These are phyloP conservation scores for Adela reaumurella DNA, from an alignment of 2,888 invertebrate genomes.

Conservation along the genomic window DNA sequence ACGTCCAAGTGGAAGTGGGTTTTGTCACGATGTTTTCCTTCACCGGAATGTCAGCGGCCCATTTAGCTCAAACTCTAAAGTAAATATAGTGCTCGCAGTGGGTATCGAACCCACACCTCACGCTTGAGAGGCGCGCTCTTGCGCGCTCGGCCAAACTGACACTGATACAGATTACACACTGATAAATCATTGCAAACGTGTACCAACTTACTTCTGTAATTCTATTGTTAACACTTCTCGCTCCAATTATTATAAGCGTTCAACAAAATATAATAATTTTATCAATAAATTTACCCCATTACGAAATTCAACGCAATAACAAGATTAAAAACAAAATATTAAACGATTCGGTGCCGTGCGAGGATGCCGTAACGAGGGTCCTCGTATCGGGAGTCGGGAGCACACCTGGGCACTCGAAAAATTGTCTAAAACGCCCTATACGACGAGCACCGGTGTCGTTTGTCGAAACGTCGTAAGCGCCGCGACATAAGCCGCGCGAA, in stretches of 20 bases:
- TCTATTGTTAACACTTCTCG: neutral
- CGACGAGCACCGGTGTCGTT: conserved; percentile 22
- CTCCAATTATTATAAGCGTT: neutral
- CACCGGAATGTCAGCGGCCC: too few relatives aligned
- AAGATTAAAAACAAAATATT: conserved; percentile 57
- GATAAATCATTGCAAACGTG: too few relatives aligned
- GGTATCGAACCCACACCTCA: too few relatives aligned
- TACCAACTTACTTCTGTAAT: too few relatives aligned
- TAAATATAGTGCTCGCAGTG: too few relatives aligned
- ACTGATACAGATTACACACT: too few relatives aligned
- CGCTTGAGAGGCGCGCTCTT: too few relatives aligned
- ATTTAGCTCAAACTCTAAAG: too few relatives aligned
- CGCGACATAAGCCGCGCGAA: neutral
- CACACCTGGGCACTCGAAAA: conserved; percentile 56
- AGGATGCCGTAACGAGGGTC: conserved; percentile 54
- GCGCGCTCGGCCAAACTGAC: too few relatives aligned
- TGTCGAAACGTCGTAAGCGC: conserved; percentile 20
- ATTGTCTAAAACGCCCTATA: conserved; percentile 52
- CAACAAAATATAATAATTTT: conserved; percentile 17
- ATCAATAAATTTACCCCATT: conserved; percentile 42
- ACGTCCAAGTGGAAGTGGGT: too few relatives aligned
- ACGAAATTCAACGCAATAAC: conserved; percentile 31
- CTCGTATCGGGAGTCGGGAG: conserved; percentile 55
- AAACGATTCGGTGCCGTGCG: conserved; percentile 51
- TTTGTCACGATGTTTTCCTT: too few relatives aligned